phyloP scores from a whole-genome alignment of 2,797 vertebrate species.

The Schizopygopsis malacanthus region DNA sequence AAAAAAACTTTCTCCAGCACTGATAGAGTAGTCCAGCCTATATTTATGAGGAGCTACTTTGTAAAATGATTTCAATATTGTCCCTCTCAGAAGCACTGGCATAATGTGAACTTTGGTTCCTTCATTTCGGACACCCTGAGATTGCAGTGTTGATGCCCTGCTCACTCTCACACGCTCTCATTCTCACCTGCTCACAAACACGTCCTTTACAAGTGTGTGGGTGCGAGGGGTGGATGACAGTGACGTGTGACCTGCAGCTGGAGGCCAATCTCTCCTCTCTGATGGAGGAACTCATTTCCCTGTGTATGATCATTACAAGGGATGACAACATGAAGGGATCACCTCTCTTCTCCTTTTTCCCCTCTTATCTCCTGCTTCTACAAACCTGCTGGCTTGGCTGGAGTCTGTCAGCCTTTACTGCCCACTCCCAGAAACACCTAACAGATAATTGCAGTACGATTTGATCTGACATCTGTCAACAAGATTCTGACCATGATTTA shows the following conservation, averaged over 20 bases:
- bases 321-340: slow-evolving; percentile 70
- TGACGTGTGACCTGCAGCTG: slow-evolving; percentile 61
- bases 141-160: not conserved
- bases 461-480: not conserved
- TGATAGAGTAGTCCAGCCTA: not conserved
- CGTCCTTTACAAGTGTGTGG: slow-evolving; percentile 35
- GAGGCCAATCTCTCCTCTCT: slow-evolving; percentile 29
- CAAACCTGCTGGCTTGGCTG: slow-evolving; percentile 35
- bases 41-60: not conserved
- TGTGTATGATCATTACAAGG: slow-evolving; percentile 81
- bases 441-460: not conserved
- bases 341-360: slow-evolving; percentile 65
- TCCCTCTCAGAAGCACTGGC: not conserved
- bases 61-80: not conserved
- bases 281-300: slow-evolving; percentile 72
- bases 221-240: slow-evolving; percentile 55
- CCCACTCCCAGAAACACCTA: not conserved
- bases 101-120: not conserved
- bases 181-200: slow-evolving; percentile 44
- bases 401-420: slow-evolving; percentile 39
- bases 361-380: slow-evolving; percentile 45
- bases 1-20: not conserved
- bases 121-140: not conserved
- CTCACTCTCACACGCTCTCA: not conserved
- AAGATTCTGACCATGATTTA: not conserved